Percentiles rank a stretch among this genome's conserved stretches.
phyloP scores from a whole-genome alignment of 2,888 invertebrate genomes.

The Lordiphosa fenestrarum region DNA sequence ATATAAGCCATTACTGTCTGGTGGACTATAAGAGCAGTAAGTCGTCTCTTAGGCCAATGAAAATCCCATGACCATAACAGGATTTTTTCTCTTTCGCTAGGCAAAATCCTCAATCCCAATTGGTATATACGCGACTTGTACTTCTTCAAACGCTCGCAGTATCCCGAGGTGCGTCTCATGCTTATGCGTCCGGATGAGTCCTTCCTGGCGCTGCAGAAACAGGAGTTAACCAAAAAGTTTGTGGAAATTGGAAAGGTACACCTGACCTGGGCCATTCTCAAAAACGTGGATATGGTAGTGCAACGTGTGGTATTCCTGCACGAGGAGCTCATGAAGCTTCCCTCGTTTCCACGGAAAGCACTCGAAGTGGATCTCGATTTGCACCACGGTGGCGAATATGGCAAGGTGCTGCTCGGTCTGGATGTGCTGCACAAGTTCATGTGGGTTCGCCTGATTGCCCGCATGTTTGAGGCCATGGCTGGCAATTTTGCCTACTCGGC shows the following conservation, averaged over 20 bases:
- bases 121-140: constrained; percentile 97
- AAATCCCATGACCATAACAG: fast-evolving
- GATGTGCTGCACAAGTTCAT: constrained; percentile 99
- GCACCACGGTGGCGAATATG: constrained; percentile 93
- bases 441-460: constrained; percentile 97
- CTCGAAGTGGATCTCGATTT: constrained; percentile 97
- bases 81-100: constrained; percentile 81
- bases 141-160: constrained; percentile 97
- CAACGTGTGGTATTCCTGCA: constrained; percentile 99
- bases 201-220: constrained; percentile 92
- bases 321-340: constrained; percentile 98
- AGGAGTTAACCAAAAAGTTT: constrained; percentile 95
- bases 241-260: constrained; percentile 98
- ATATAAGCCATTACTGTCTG: constrained; percentile 95
- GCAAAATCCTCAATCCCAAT: constrained; percentile 96
- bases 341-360: constrained; percentile 98
- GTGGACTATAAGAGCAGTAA: constrained; percentile 99
- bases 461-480: constrained; percentile 99
- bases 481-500: constrained; percentile 98
- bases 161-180: constrained; percentile 96
- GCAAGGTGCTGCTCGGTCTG: constrained; percentile 93
- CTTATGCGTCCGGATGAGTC: constrained; percentile 96
- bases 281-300: constrained; percentile 96
- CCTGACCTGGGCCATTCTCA: constrained; percentile 94
- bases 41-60: constrained; percentile 51